Evolutionary conservation across 2,888 invertebrate genomes (phyloP), one percentile per base, ranked within the genome.

Genomic region (Macroteleia sp.): DNA sequence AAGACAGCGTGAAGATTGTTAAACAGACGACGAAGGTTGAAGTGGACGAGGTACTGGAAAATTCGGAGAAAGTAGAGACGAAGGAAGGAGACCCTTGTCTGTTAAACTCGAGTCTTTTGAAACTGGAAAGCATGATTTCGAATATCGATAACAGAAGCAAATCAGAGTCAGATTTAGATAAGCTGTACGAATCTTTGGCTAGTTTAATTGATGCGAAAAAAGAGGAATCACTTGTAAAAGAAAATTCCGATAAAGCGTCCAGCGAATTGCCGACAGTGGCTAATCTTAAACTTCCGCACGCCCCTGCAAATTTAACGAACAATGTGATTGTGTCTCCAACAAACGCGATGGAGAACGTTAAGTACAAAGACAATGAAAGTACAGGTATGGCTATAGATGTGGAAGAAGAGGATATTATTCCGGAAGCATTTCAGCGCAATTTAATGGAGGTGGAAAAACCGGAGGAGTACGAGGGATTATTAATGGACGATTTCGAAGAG

Each of bases 21-120:
- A 90, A 91, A 57, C 90, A 90, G 48, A 90, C 86, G 41, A 91
- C 91, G 0, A 89, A 91, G 76, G 82, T 89, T 3, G 90, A 90
- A 42, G 52, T 89, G 5, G 91, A 90, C 36, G 91, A 91, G 22
- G 91, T 91, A 2, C 75, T 91, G n/a, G 91, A 91, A 69, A 91
- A 91, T 79, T 91, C 91, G 0, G 91, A 90, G 39, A 90, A 90
- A 73, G 84, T 85, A 0, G 89, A 90, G 48, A 90, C 89, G 0
- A 85, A 86, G 16, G 86, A 87, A 41, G 90, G 90, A 2, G 90
- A 89, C 50, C 87, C 87, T 3, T 87, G 90, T 77, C 73, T 91
- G 6, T 48, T 88, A 2, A 91, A 91, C 69, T 89, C 91, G n/a
- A 90, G 90, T 77, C 75, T 91, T 2, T 76, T 91, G 1, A 85